Evolutionary conservation across 2,113 vertebrate species (phyloP).

Genomic region (Panthera leo): DNA sequence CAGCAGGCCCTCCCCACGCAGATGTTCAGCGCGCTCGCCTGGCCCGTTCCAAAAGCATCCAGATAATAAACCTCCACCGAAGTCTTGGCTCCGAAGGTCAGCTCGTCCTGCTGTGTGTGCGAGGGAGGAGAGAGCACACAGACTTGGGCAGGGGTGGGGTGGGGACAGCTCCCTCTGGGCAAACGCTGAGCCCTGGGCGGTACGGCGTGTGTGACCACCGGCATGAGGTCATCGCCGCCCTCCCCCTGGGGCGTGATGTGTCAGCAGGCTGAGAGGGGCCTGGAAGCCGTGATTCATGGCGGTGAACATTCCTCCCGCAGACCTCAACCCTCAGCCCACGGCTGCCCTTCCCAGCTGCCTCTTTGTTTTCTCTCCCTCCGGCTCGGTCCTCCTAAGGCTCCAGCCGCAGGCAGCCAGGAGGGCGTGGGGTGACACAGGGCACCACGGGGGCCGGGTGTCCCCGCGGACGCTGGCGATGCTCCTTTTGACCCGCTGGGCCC

Average conservation of each 20-base stretch:
- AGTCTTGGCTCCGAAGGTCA: background rate
- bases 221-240: slow-evolving; percentile 53
- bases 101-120: background rate
- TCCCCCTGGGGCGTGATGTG: slow-evolving; percentile 15
- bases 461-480: background rate
- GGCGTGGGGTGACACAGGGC: background rate
- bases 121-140: background rate
- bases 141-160: slow-evolving; percentile 21
- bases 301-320: background rate
- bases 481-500: background rate
- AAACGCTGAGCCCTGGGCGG: background rate
- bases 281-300: background rate
- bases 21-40: background rate
- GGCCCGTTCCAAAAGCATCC: slow-evolving; percentile 20
- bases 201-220: slow-evolving; percentile 15
- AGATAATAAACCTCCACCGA: background rate
- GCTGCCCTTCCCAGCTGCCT: background rate
- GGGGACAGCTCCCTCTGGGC: slow-evolving; percentile 65
- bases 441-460: background rate
- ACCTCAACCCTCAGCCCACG: background rate
- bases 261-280: background rate
- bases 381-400: background rate
- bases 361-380: background rate
- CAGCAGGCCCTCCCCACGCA: background rate
- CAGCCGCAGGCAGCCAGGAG: background rate